phyloP scores from a whole-genome alignment of 2,113 vertebrate genomes.

The Chitala chitala region DNA sequence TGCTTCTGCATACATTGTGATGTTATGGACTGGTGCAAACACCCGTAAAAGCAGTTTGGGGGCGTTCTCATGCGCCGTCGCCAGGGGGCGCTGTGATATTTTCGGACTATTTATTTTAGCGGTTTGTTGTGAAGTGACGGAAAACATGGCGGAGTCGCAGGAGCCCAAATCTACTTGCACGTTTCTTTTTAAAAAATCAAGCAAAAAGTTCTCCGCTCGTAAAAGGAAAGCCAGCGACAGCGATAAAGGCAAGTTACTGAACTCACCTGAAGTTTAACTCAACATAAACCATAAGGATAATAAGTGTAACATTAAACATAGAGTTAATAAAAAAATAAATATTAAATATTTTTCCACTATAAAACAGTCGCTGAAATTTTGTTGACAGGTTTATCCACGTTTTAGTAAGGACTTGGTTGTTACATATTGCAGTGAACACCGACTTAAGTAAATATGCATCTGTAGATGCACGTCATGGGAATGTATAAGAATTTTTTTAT shows the following conservation, averaged over 20 bases:
- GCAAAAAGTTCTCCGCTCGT: slow-evolving; percentile 58
- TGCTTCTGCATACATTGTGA: too few species aligned
- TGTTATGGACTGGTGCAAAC: not conserved
- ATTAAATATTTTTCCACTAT: too few species aligned
- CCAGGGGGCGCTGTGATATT: slow-evolving; percentile 39
- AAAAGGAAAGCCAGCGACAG: slow-evolving; percentile 61
- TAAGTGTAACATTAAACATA: not conserved
- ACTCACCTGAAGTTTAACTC: not conserved
- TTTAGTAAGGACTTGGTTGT: too few species aligned
- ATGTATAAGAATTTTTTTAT: too few species aligned
- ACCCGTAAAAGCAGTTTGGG: not conserved
- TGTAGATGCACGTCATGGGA: too few species aligned
- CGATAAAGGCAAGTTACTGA: slow-evolving; percentile 55
- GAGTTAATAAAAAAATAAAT: not conserved
- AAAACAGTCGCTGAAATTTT: too few species aligned
- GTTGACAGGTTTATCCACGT: too few species aligned
- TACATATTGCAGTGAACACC: too few species aligned
- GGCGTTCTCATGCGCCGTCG: slow-evolving; percentile 8
- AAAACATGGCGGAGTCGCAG: slow-evolving; percentile 62
- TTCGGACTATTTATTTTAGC: not conserved
- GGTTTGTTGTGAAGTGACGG: not conserved
- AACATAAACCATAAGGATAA: not conserved
- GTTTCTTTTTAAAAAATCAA: slow-evolving; percentile 76
- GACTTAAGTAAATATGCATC: too few species aligned
- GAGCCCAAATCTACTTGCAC: slow-evolving; percentile 54